These are phyloP conservation scores for Heliconius himera DNA, from an alignment of 1,140 invertebrate genomes.

Conservation along the genomic window DNA sequence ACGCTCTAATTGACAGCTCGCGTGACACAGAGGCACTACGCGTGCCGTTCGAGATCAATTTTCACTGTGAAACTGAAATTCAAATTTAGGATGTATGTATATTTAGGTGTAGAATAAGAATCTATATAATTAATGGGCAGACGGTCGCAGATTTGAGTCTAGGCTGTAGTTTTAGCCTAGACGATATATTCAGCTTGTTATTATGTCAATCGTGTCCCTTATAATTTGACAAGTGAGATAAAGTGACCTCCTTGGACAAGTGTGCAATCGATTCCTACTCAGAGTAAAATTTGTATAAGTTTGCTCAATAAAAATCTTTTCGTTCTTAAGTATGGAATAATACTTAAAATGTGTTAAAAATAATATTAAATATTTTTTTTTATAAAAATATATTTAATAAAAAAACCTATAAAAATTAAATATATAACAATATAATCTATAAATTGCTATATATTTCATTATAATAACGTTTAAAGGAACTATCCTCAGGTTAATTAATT, in stretches of 20 bases:
- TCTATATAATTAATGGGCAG: not conserved
- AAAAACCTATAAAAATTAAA: no score
- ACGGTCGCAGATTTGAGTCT: not conserved
- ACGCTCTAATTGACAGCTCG: conserved; percentile 8
- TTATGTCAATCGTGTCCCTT: not conserved
- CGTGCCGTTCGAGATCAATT: not conserved
- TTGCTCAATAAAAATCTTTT: no score
- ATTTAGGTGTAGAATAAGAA: no score
- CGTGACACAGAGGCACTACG: not conserved
- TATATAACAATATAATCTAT: no score
- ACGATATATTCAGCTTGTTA: not conserved
- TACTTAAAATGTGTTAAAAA: no score
- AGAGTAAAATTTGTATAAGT: not conserved
- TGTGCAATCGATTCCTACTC: not conserved
- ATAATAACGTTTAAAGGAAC: no score
- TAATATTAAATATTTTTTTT: no score
- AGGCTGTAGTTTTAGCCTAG: not conserved
- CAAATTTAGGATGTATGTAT: not conserved
- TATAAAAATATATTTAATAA: no score
- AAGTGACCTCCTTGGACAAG: not conserved
- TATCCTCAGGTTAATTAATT: no score
- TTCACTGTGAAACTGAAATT: not conserved
- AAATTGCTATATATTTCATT: no score
- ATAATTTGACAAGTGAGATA: not conserved
- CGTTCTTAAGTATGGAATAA: no score